phyloP scores from a whole-genome alignment of 2,888 invertebrate species.

The Pycnomerus fuliginosus region DNA sequence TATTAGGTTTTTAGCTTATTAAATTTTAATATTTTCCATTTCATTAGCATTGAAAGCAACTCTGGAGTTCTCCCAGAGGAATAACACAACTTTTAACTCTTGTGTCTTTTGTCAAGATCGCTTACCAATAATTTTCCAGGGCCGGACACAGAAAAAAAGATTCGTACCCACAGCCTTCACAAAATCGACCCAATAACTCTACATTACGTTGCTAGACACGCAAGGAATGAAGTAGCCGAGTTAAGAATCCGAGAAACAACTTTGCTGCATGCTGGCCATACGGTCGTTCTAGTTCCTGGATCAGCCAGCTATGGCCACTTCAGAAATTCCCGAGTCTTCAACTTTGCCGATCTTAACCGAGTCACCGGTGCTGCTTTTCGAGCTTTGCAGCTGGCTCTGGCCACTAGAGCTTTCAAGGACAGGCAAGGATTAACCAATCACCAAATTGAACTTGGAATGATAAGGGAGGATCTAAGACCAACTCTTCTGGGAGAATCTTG shows the following conservation, averaged over 20 bases:
- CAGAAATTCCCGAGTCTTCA: slow-evolving; percentile 45
- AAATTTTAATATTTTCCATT: too few species aligned
- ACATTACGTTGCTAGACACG: slow-evolving; percentile 34
- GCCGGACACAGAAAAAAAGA: slow-evolving; percentile 21
- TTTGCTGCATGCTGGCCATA: slow-evolving; percentile 46
- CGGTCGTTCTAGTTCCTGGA: slow-evolving; percentile 48
- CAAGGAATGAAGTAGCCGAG: slow-evolving; percentile 47
- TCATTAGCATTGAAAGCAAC: too few species aligned
- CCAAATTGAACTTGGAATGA: slow-evolving; percentile 53
- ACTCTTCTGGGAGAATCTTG: slow-evolving; percentile 53
- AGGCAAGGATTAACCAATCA: slow-evolving; percentile 52
- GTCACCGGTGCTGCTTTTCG: slow-evolving; percentile 52
- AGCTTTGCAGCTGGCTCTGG: slow-evolving; percentile 57
- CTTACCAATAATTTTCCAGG: too few species aligned
- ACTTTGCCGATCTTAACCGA: slow-evolving; percentile 48
- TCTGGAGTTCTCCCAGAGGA: too few species aligned
- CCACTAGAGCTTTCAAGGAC: slow-evolving; percentile 55
- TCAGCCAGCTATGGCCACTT: slow-evolving; percentile 53
- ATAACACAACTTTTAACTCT: too few species aligned
- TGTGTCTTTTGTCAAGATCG: too few species aligned
- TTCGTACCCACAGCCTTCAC: slow-evolving; percentile 27
- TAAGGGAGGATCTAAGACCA: slow-evolving; percentile 50
- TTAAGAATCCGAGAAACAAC: slow-evolving; percentile 47
- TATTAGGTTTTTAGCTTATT: too few species aligned
- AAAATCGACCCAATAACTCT: slow-evolving; percentile 35